These are phyloP conservation scores for Xiphorhynchus erythropygius DNA, from an alignment of 2,797 vertebrate species.

Conservation along the genomic window DNA sequence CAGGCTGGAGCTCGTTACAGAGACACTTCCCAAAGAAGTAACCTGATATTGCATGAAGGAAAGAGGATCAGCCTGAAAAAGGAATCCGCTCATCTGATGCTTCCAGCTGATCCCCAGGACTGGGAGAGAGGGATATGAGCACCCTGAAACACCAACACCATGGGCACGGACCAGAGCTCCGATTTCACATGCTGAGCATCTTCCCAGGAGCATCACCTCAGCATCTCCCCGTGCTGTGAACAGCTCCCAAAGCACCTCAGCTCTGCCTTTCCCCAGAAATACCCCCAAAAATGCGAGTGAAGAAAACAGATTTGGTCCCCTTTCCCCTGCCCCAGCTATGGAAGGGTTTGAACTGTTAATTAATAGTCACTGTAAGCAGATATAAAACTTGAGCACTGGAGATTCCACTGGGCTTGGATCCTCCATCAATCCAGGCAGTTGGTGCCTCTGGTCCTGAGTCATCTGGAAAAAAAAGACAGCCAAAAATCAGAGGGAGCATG, in stretches of 20 bases:
- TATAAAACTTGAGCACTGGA: not conserved
- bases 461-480: not conserved
- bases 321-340: not conserved
- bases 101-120: not conserved
- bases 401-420: not conserved
- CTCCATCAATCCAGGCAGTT: not conserved
- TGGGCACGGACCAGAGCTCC: not conserved
- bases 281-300: not conserved
- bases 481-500: not conserved
- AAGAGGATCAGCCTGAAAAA: not conserved
- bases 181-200: not conserved
- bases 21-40: not conserved
- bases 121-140: not conserved
- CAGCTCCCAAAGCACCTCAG: not conserved
- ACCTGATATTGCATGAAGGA: not conserved
- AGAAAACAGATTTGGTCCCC: conserved; percentile 46
- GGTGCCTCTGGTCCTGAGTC: not conserved
- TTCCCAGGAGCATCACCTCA: not conserved
- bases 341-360: not conserved
- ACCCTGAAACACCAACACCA: not conserved
- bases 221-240: not conserved
- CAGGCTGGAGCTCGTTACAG: not conserved
- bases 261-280: not conserved
- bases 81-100: not conserved
- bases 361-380: conserved; percentile 27